A percentile compares a stretch with the other conserved stretches of the same genome.
These are phyloP conservation scores for Luscinia luscinia DNA, from an alignment of 2,797 vertebrate genomes.

Conservation along the genomic window DNA sequence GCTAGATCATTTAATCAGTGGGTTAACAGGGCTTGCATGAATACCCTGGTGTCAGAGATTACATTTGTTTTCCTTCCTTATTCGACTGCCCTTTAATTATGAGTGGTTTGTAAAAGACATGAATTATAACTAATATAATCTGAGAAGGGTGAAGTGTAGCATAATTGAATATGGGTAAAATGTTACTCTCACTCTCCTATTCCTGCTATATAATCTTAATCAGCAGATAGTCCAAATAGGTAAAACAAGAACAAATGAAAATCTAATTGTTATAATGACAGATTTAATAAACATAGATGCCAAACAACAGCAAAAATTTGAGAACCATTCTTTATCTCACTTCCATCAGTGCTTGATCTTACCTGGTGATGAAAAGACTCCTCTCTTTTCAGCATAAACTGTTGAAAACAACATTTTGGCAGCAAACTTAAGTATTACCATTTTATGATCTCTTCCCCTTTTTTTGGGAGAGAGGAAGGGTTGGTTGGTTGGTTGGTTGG, in stretches of 20 bases:
- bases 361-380: not conserved
- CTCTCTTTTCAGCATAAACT: not conserved
- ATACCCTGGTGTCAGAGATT: not conserved
- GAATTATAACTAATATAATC: constrained; percentile 21
- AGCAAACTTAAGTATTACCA: not conserved
- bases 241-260: not conserved
- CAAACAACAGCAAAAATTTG: not conserved
- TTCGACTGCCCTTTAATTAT: not conserved
- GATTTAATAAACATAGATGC: not conserved
- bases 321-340: not conserved
- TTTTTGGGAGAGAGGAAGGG: too few relatives aligned
- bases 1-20: not conserved
- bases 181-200: not conserved
- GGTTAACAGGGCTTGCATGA: not conserved
- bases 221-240: not conserved
- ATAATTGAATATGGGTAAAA: not conserved
- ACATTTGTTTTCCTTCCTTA: constrained; percentile 1
- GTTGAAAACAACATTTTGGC: not conserved
- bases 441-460: not conserved
- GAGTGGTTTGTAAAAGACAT: not conserved
- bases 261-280: not conserved
- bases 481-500: not conserved
- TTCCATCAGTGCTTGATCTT: not conserved
- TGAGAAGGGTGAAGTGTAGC: not conserved
- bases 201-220: not conserved